Evolutionary conservation across 2,113 vertebrate genomes (phyloP).

Genomic region (Rhineura floridana): DNA sequence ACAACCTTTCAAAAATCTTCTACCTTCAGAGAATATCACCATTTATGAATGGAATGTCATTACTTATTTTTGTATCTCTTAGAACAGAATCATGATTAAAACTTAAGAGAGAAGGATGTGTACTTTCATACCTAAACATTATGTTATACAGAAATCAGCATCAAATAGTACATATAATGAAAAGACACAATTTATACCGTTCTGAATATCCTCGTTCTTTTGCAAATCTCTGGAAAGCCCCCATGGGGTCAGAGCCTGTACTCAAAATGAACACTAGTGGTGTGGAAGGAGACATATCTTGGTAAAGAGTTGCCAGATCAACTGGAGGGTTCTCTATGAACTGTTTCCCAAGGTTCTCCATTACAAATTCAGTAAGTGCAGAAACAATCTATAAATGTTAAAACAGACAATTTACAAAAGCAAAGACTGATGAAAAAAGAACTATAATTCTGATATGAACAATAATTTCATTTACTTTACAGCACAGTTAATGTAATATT

Average conservation of each 20-base stretch:
- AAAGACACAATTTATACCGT: constrained; percentile 60
- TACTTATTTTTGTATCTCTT: not conserved
- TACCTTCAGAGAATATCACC: no score
- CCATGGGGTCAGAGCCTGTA: constrained; percentile 86
- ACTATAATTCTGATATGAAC: not conserved
- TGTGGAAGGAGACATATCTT: constrained; percentile 78
- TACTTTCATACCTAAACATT: not conserved
- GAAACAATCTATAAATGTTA: constrained; percentile 75
- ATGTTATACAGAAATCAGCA: not conserved
- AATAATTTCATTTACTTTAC: not conserved
- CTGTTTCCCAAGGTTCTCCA: constrained; percentile 78
- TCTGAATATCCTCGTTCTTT: constrained; percentile 80
- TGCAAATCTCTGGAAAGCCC: constrained; percentile 85
- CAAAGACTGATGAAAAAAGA: not conserved
- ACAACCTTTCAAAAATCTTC: not conserved
- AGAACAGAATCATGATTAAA: not conserved
- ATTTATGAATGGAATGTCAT: not conserved
- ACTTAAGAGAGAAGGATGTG: not conserved
- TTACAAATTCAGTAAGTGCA: constrained; percentile 83
- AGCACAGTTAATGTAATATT: not conserved
- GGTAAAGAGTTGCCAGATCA: constrained; percentile 82
- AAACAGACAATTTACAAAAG: not conserved
- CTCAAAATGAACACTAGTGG: constrained; percentile 85
- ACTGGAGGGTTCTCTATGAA: constrained; percentile 83
- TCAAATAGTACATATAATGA: not conserved